phyloP scores from a whole-genome alignment of 1,140 invertebrate genomes.

The Meloidogyne chitwoodi region DNA sequence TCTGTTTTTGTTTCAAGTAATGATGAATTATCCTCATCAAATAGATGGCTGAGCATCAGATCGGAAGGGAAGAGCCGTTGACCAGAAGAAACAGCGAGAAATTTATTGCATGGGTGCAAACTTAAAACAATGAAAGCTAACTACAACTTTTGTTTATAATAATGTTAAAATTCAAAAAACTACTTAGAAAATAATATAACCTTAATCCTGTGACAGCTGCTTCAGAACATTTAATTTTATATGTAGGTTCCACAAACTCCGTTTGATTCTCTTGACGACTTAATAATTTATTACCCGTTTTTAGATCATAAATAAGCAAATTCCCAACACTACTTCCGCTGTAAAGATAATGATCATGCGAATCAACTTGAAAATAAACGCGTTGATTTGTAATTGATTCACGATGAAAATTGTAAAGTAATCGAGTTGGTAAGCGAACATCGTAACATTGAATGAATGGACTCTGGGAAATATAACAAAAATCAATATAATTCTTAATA shows the following conservation, averaged over 20 bases:
- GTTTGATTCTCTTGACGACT: not conserved
- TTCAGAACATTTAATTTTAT: conserved; percentile 4
- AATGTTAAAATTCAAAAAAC: not conserved
- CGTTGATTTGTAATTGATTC: conserved; percentile 20
- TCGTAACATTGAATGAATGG: conserved; percentile 26
- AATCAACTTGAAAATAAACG: conserved; percentile 30
- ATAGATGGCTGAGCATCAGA: not conserved
- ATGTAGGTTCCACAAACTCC: conserved; percentile 10
- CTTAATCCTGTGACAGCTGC: conserved; percentile 23
- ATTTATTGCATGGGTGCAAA: conserved; percentile 27
- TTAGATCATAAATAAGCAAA: conserved; percentile 27
- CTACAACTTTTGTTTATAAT: not conserved
- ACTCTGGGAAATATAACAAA: conserved; percentile 2
- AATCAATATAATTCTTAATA: not conserved
- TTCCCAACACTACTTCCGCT: conserved; percentile 21
- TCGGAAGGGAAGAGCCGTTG: conserved; percentile 33
- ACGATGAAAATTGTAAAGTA: conserved; percentile 22
- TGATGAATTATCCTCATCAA: conserved; percentile 21
- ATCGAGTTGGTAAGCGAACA: conserved; percentile 16
- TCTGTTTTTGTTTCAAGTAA: not conserved
- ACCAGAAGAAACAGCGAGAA: conserved; percentile 33
- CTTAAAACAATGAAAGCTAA: conserved; percentile 20
- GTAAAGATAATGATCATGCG: conserved; percentile 25
- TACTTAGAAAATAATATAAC: not conserved
- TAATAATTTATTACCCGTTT: not conserved